Percentiles rank a stretch among this genome's conserved stretches.
Conservation (phyloP, 2,797 vertebrate species). For the Lacerta agilis region DNA sequence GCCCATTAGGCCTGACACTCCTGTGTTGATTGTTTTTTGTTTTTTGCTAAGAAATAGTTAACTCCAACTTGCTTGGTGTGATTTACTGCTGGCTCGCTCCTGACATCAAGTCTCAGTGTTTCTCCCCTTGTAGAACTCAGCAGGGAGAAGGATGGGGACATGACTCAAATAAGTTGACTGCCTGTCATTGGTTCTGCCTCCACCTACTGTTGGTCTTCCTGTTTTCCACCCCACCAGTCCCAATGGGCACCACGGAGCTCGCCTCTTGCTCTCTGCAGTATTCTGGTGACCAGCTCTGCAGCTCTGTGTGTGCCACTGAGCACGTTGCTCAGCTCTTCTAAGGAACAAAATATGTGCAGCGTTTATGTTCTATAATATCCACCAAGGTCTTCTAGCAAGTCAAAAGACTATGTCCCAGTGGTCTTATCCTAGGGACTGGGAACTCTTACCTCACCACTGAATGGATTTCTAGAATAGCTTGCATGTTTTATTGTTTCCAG, state of each 20-base stretch:
- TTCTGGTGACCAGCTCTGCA: neutral
- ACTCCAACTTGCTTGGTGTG: no score
- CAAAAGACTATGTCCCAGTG: neutral
- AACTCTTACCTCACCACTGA: neutral
- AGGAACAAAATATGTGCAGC: neutral
- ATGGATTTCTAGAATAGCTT: neutral
- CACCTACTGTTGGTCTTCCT: no score
- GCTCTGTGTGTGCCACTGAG: neutral
- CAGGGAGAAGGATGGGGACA: no score
- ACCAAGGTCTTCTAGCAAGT: neutral
- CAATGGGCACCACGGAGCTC: neutral
- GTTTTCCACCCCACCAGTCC: neutral
- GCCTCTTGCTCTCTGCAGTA: neutral
- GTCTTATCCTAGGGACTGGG: fast-evolving
- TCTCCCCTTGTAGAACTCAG: no score
- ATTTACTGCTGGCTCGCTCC: no score
- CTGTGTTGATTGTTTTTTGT: no score
- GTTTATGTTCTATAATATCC: neutral
- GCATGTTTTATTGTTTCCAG: neutral
- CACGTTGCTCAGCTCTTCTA: neutral
- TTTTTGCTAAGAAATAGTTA: no score
- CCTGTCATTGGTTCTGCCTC: no score
- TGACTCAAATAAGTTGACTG: no score
- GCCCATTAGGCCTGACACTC: no score
- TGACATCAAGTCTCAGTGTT: no score